These are phyloP conservation scores for Cyprinella venusta DNA, from an alignment of 2,797 vertebrate genomes.

Conservation along the genomic window DNA sequence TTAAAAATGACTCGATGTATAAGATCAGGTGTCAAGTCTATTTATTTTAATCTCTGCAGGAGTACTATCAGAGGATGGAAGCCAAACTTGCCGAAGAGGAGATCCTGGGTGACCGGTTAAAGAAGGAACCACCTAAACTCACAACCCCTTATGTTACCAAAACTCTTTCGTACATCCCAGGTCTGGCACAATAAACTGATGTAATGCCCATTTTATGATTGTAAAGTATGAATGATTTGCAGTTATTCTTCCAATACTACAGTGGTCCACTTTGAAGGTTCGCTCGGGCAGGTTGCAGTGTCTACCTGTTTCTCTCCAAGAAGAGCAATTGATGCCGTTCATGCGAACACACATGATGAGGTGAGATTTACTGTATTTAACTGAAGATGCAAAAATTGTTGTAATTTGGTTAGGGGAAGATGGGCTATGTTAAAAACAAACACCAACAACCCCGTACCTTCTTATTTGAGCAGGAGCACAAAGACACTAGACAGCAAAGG, in stretches of 20 bases:
- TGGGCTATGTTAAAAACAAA: fast-evolving
- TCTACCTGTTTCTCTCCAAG: constrained; percentile 96
- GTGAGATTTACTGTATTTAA: neutral
- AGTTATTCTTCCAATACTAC: constrained; percentile 36
- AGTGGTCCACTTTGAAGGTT: constrained; percentile 96
- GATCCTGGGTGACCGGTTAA: constrained; percentile 79
- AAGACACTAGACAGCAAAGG: constrained; percentile 82
- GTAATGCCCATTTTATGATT: neutral
- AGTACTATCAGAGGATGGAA: constrained; percentile 89
- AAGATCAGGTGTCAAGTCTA: neutral
- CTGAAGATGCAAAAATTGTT: neutral
- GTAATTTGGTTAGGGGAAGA: neutral
- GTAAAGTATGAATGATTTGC: neutral
- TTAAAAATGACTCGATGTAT: neutral
- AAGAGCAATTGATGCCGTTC: constrained; percentile 90
- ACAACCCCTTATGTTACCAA: constrained; percentile 93
- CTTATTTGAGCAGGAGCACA: constrained; percentile 71
- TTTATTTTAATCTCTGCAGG: constrained; percentile 69
- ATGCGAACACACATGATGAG: constrained; percentile 76
- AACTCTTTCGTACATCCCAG: constrained; percentile 85
- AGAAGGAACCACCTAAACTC: constrained; percentile 86
- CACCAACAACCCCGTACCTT: neutral
- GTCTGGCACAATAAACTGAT: constrained; percentile 65
- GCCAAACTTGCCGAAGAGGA: constrained; percentile 86
- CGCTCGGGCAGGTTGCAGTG: constrained; percentile 92